A percentile compares a stretch with the other conserved stretches of the same genome.
These are phyloP conservation scores for Nebria brevicollis DNA, from an alignment of 2,888 invertebrate genomes.

Conservation along the genomic window DNA sequence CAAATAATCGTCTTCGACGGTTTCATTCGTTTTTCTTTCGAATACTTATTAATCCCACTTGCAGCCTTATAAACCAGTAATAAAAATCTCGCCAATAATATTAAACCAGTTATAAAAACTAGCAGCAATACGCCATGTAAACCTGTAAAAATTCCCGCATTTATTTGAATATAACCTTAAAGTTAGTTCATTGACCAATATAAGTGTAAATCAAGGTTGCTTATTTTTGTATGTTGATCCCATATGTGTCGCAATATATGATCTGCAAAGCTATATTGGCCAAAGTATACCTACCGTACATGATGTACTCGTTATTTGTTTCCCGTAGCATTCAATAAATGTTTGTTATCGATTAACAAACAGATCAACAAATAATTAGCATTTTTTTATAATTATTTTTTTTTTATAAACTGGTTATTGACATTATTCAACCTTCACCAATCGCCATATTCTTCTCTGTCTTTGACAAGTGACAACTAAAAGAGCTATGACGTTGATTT, in stretches of 20 bases:
- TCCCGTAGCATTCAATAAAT: background rate
- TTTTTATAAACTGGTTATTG: background rate
- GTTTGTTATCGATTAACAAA: background rate
- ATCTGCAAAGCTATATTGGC: background rate
- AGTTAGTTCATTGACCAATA: background rate
- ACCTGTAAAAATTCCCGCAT: constrained; percentile 14
- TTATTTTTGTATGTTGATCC: background rate
- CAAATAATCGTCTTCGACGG: constrained; percentile 69
- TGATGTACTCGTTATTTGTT: background rate
- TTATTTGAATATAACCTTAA: constrained; percentile 18
- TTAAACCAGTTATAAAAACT: constrained; percentile 48
- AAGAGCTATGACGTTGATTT: constrained; percentile 27
- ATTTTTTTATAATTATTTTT: background rate
- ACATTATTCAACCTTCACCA: background rate
- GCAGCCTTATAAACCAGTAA: constrained; percentile 60
- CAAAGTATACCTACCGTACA: background rate
- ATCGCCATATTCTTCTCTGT: constrained; percentile 9
- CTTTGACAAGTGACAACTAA: constrained; percentile 24
- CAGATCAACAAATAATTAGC: background rate
- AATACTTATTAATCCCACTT: constrained; percentile 56
- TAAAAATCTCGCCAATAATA: constrained; percentile 56
- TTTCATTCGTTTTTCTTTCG: constrained; percentile 52
- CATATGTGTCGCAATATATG: background rate
- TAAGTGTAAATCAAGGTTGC: background rate
- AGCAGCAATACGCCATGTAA: background rate